Evolutionary conservation across 2,797 vertebrate genomes (phyloP).

Genomic region (Rhyacichthys aspro): DNA sequence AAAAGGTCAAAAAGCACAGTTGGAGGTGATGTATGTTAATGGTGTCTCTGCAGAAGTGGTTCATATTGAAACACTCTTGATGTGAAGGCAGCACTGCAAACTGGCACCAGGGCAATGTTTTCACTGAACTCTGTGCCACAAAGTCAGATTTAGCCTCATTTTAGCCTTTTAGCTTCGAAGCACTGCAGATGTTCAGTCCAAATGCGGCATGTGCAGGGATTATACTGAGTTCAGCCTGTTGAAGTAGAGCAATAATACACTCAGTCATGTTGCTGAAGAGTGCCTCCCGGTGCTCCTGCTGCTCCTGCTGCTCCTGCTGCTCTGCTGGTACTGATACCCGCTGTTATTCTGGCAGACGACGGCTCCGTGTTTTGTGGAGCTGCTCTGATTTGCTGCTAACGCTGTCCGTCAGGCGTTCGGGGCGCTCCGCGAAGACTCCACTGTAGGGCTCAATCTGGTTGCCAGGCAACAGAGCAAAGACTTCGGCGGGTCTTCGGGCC

Average conservation of each 20-base stretch:
- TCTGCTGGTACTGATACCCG: slow-evolving; percentile 38
- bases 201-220: too few relatives aligned
- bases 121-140: too few relatives aligned
- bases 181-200: too few relatives aligned
- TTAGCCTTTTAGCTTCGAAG: too few relatives aligned
- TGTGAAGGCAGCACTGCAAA: too few relatives aligned
- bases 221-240: neutral
- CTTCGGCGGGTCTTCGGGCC: slow-evolving; percentile 74
- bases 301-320: slow-evolving; percentile 40
- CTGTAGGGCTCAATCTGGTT: slow-evolving; percentile 75
- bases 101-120: too few relatives aligned
- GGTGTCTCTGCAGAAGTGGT: too few relatives aligned
- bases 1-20: too few relatives aligned
- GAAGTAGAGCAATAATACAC: neutral
- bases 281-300: slow-evolving; percentile 14
- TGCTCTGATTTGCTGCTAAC: slow-evolving; percentile 41
- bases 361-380: slow-evolving; percentile 27
- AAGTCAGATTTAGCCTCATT: too few relatives aligned
- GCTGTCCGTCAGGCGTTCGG: slow-evolving; percentile 50
- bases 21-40: too few relatives aligned
- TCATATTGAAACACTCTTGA: too few relatives aligned
- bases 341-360: slow-evolving; percentile 42
- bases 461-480: slow-evolving; percentile 81
- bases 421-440: slow-evolving; percentile 41
- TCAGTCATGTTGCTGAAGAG: neutral